Conservation (phyloP, 2,113 vertebrate species). For the Orcinus orca region DNA sequence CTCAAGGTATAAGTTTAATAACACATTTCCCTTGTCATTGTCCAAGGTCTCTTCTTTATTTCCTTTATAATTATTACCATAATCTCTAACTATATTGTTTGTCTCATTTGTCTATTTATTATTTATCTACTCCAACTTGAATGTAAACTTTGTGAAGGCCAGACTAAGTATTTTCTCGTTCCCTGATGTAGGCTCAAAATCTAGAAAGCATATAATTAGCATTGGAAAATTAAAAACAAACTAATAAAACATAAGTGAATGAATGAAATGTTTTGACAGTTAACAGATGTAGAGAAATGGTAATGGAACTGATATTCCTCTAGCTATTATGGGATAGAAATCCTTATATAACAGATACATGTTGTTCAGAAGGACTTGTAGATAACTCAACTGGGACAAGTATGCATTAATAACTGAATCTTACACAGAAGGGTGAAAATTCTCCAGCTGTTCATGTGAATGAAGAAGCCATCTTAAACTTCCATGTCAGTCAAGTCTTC, state of each 20-base stretch:
- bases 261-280: constrained; percentile 2
- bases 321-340: not conserved
- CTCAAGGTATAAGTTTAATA: not conserved
- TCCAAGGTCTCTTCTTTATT: not conserved
- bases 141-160: not conserved
- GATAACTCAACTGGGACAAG: not conserved
- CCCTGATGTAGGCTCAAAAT: not conserved
- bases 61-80: not conserved
- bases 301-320: not conserved
- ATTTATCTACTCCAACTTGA: not conserved
- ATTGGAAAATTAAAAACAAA: not conserved
- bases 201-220: not conserved
- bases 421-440: not conserved
- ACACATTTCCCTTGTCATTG: not conserved
- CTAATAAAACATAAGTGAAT: not conserved
- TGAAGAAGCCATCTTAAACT: not conserved
- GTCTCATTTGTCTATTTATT: not conserved
- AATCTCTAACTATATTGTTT: not conserved
- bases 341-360: not conserved
- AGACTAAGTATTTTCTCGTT: not conserved
- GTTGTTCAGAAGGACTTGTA: not conserved
- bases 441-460: not conserved
- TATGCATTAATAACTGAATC: not conserved
- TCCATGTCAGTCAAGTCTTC: not conserved
- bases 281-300: not conserved